Percentiles rank a stretch among this genome's conserved stretches.
These are phyloP conservation scores for Drosophila kikkawai DNA, from an alignment of 1,140 invertebrate species.

Conservation along the genomic window DNA sequence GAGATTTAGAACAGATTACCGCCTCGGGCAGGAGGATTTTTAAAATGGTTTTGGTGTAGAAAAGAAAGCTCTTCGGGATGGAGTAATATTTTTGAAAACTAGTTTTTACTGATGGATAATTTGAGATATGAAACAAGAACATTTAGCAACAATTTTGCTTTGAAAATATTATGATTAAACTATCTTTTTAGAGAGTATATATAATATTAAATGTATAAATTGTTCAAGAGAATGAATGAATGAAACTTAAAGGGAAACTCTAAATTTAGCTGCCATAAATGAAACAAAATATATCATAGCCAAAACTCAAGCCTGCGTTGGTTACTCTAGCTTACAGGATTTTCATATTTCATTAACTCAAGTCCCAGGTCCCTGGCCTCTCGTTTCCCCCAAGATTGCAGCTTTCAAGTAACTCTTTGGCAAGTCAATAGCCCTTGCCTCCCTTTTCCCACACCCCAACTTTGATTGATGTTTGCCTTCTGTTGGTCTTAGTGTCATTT, in stretches of 20 bases:
- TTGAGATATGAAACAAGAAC: too few species aligned
- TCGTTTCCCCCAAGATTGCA: constrained; percentile 13
- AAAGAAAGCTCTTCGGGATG: background rate
- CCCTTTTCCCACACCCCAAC: constrained; percentile 9
- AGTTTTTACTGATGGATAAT: background rate
- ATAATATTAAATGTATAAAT: too few species aligned
- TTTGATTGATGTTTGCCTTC: constrained; percentile 57
- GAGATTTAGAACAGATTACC: constrained; percentile 8
- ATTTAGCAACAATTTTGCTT: too few species aligned
- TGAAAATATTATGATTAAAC: too few species aligned
- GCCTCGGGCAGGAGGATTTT: background rate
- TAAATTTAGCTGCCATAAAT: background rate
- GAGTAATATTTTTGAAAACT: background rate
- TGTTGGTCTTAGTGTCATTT: constrained; percentile 48
- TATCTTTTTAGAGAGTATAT: too few species aligned
- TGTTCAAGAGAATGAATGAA: too few species aligned
- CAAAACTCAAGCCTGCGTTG: background rate
- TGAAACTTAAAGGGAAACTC: background rate
- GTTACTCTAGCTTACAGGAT: background rate
- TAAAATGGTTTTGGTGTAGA: background rate
- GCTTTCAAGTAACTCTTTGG: constrained; percentile 21
- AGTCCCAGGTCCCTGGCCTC: background rate
- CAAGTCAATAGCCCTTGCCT: constrained; percentile 24
- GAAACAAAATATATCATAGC: background rate
- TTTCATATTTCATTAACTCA: constrained; percentile 17